Base-by-base conservation (phyloP, 2,888 invertebrate species). In the Ramazzottius varieornatus region DNA sequence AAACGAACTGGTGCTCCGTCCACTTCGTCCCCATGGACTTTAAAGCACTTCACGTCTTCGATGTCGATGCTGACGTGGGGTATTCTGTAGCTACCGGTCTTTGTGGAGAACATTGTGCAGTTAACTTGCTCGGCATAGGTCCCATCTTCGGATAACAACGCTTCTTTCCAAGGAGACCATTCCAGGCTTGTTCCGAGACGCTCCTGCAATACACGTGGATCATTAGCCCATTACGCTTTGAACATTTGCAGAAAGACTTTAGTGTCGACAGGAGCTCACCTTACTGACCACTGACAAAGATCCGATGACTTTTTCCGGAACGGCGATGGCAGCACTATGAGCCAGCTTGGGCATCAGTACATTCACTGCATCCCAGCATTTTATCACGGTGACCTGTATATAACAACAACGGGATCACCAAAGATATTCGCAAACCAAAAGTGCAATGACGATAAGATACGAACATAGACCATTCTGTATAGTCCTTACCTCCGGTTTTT, bases 21-120 rank as follows among this genome's bases (percentile, higher is more conserved):
- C n/a, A n/a, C n/a, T 29, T 54, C 54, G n/a, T 24, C 54, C 4
- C 54, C 54, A 29, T 16, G 29, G 4, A 54, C 24, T 54, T 54
- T 54, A 29, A 54, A 54, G 54, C 54, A 54, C 29, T 54, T 54
- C 4, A 54, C 24, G 54, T 54, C 54, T 16, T 54, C 54, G 29
- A 54, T 54, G 54, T 54, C 54, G 29, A 54, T 54, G 54, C 29
- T 54, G 54, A 54, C 29, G 29, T 54, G 54, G 16, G 54, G 54
- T 16, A 54, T 54, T 24, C 54, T 13, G 29, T 54, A 54, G n/a
- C 16, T 16, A 8, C 54, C 54, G 29, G 8, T 24, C 24, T 54
- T 54, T 29, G 54, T 24, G 4, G 13, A 8, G 54, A 54, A 54
- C 4, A 54, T 29, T 4, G 54, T 54, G 29, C 54, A 54, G 29